A percentile compares a stretch with the other conserved stretches of the same genome.
phyloP scores from a whole-genome alignment of 35 echinoderm and acorn worm genomes.

The Apostichopus parvimensis region DNA sequence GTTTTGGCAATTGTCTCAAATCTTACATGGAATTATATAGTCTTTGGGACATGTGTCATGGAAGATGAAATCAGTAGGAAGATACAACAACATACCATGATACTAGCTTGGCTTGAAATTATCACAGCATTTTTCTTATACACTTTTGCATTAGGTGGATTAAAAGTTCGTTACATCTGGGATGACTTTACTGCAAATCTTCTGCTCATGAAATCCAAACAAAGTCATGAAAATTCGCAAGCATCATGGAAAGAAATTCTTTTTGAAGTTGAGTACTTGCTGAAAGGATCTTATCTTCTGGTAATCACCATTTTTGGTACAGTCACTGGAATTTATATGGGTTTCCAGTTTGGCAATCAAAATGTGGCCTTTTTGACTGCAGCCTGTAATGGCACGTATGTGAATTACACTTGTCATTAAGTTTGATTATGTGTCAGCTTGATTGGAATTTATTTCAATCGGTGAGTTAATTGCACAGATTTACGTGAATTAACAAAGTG shows the following conservation, averaged over 20 bases:
- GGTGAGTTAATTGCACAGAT: too few species aligned
- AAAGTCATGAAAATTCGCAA: not conserved
- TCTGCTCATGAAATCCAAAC: not conserved
- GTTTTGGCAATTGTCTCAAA: not conserved
- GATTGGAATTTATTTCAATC: too few species aligned
- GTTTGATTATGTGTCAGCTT: not conserved
- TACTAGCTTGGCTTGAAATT: not conserved
- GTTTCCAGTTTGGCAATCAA: not conserved
- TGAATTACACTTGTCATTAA: not conserved
- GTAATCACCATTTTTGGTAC: not conserved
- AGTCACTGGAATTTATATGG: conserved; percentile 4
- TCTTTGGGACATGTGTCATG: conserved; percentile 1
- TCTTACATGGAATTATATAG: not conserved
- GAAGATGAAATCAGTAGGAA: not conserved
- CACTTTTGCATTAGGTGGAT: not conserved
- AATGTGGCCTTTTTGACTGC: conserved; percentile 2
- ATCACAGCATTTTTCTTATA: not conserved
- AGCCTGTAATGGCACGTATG: not conserved
- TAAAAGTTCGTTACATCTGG: not conserved
- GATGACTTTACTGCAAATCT: not conserved
- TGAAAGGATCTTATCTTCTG: not conserved
- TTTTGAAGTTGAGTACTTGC: not conserved
- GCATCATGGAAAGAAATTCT: not conserved
- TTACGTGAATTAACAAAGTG: too few species aligned
- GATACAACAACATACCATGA: not conserved